Evolutionary conservation across 2,113 vertebrate species (phyloP), one percentile per base, ranked within the genome.

Genomic region (Opisthocomus hoazin): DNA sequence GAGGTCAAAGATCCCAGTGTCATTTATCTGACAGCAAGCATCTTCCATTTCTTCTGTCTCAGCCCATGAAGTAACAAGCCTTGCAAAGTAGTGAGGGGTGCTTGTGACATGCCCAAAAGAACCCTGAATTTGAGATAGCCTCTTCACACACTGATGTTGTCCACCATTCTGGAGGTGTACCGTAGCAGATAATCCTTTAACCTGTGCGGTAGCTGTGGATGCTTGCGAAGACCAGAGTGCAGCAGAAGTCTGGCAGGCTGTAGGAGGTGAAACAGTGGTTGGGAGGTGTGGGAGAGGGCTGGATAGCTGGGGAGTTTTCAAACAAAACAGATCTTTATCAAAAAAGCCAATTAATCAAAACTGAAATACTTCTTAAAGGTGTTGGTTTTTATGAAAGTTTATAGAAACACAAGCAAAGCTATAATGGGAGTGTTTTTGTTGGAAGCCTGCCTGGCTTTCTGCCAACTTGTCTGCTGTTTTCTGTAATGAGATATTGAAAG

Each of bases 401-500:
- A 91, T n/a, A 95, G 94, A 93, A 97, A 95, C 93, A 83, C 83
- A 95, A 93, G 93, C 93, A 89, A 86, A 91, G 94, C 93, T 96
- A 86, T 96, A 95, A 96, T 91, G 93, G 95, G 94, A 93, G 57
- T 96, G 94, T 97, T 97, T 97, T 95, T 63, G 48, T 94, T 97
- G 96, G 96, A 96, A 93, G 93, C 82, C 61, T 93, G 75, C 37
- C 91, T 97, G 96, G 95, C 82, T 89, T 85, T 61, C 85, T 88
- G 94, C 95, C 95, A 95, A 36, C 90, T 88, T 74, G 93, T 96
- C 93, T 97, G 92, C 84, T 96, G 70, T 94, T 96, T 94, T 96
- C 92, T 95, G 92, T 96, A 97, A 96, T 77, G 87, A 97, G 94
- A 96, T 97, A 96, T 86, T 96, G 95, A 96, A 95, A 95, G 93